These are phyloP conservation scores for Dynastes maya DNA, from an alignment of 2,888 invertebrate species.

Conservation along the genomic window DNA sequence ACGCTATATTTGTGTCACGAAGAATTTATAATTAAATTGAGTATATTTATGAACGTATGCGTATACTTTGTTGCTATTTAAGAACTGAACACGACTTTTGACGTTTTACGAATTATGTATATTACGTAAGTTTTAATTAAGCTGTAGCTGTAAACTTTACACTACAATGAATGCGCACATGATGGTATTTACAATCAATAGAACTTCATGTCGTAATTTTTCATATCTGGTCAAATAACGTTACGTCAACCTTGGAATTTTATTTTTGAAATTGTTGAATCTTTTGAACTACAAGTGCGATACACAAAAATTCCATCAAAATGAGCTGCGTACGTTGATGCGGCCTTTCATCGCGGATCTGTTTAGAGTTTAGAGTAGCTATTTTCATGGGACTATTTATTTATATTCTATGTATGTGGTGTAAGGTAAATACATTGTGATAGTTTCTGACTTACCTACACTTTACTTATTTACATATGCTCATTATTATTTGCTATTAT, in stretches of 20 bases:
- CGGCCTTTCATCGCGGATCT: not conserved
- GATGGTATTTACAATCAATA: conserved; percentile 26
- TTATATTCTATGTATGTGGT: not conserved
- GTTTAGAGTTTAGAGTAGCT: not conserved
- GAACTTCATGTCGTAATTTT: conserved; percentile 8
- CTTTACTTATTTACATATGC: not conserved
- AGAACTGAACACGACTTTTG: not conserved
- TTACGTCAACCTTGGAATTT: conserved; percentile 20
- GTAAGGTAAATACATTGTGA: not conserved
- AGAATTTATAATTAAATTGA: not conserved
- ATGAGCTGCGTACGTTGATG: conserved; percentile 7
- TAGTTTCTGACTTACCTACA: not conserved
- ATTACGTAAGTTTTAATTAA: conserved; percentile 22
- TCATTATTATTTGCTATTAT: not conserved
- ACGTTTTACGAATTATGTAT: not conserved
- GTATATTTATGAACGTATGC: not conserved
- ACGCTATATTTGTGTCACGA: not conserved
- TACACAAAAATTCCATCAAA: conserved; percentile 2
- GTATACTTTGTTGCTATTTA: not conserved
- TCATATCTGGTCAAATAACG: conserved; percentile 2
- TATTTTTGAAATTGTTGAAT: conserved; percentile 1
- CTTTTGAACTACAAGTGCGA: not conserved
- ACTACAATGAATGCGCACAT: not conserved
- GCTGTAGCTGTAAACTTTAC: not conserved
- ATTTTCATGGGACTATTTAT: conserved; percentile 1